Conservation (phyloP, 2,113 vertebrate species). For the Steatornis caripensis region DNA sequence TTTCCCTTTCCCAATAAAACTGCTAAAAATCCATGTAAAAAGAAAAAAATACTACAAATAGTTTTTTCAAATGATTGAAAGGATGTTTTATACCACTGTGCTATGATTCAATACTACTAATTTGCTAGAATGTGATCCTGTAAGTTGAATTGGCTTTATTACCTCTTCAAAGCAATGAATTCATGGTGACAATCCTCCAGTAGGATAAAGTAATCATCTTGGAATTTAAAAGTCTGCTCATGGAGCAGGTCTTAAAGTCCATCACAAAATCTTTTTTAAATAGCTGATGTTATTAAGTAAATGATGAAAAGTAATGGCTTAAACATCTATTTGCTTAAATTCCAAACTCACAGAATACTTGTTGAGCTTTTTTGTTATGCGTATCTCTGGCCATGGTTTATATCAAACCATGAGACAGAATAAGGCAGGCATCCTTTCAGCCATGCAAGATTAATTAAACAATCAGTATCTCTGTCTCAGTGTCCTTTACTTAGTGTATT, state of each 20-base stretch:
- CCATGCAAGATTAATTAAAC: neutral
- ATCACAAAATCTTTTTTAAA: neutral
- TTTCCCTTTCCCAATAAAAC: neutral
- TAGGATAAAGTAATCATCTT: neutral
- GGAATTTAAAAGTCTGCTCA: neutral
- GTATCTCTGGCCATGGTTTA: neutral
- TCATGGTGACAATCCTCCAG: neutral
- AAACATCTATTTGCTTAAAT: neutral
- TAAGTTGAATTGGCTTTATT: neutral
- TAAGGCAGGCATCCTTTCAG: neutral
- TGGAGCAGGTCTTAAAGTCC: neutral
- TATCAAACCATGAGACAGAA: neutral
- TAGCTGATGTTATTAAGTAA: neutral
- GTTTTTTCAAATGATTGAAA: neutral
- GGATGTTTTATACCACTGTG: neutral
- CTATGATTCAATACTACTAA: neutral
- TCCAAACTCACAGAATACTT: neutral
- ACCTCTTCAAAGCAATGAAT: neutral
- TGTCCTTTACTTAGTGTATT: neutral
- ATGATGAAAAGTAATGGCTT: neutral
- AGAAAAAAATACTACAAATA: neutral
- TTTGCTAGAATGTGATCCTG: neutral
- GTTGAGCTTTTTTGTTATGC: neutral
- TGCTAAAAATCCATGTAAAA: neutral
- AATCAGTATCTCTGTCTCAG: neutral